These are phyloP conservation scores for Procambarus virginalis DNA, from an alignment of 1,140 invertebrate species.

Conservation along the genomic window DNA sequence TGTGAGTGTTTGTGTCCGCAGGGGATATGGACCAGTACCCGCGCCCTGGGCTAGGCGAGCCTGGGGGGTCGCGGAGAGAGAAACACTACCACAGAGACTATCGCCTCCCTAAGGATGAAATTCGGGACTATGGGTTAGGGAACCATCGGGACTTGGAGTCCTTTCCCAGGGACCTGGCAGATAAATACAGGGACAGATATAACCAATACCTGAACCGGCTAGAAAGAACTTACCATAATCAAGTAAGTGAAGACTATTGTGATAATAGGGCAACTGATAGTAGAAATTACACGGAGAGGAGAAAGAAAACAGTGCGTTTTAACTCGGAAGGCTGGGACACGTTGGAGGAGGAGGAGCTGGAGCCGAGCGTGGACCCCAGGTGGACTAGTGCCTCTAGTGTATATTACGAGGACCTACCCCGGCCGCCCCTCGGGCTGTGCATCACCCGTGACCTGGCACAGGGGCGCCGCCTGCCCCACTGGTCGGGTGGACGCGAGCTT, in stretches of 20 bases:
- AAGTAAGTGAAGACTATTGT: constrained; percentile 70
- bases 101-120: constrained; percentile 70
- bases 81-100: constrained; percentile 70
- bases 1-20: constrained; percentile 50
- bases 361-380: constrained; percentile 65
- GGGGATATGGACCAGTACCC: constrained; percentile 63
- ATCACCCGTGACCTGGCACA: constrained; percentile 44
- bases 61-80: constrained; percentile 61
- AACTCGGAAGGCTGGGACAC: constrained; percentile 71
- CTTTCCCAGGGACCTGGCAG: constrained; percentile 62
- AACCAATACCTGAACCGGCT: constrained; percentile 68
- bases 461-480: constrained; percentile 37
- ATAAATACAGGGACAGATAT: constrained; percentile 68
- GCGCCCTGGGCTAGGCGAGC: constrained; percentile 39
- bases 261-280: constrained; percentile 70
- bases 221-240: constrained; percentile 66
- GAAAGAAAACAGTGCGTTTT: constrained; percentile 71
- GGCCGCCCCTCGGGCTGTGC: constrained; percentile 19
- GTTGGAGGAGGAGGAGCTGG: constrained; percentile 64
- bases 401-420: constrained; percentile 68
- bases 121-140: constrained; percentile 68
- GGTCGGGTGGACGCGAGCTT: constrained; percentile 55
- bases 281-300: constrained; percentile 70
- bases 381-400: constrained; percentile 70
- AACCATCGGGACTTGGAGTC: constrained; percentile 62